Evolutionary conservation across 1,140 invertebrate species (phyloP).

Genomic region (Drosophila parabipectinata): DNA sequence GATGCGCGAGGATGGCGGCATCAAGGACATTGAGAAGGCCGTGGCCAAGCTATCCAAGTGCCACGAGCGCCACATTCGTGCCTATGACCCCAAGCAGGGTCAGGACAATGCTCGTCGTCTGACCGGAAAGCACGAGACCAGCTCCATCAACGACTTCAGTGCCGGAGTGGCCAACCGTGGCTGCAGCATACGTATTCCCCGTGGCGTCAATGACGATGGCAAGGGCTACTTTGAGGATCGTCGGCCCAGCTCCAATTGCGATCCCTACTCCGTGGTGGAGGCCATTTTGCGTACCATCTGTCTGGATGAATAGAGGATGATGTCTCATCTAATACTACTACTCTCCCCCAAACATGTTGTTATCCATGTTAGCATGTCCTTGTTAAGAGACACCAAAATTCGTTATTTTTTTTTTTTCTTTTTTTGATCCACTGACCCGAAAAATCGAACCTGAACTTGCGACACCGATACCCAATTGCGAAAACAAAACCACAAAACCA

Average conservation of each 20-base stretch:
- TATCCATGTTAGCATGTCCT: conserved; percentile 23
- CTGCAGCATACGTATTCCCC: conserved; percentile 90
- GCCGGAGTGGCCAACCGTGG: conserved; percentile 90
- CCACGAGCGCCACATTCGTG: conserved; percentile 92
- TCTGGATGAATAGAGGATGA: conserved; percentile 86
- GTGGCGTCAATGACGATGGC: conserved; percentile 90
- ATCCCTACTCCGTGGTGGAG: conserved; percentile 91
- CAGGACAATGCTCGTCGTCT: conserved; percentile 90
- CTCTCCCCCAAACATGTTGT: conserved; percentile 9
- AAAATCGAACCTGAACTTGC: conserved; percentile 27
- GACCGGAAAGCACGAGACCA: conserved; percentile 91
- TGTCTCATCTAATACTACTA: background rate
- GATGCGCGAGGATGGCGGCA: conserved; percentile 91
- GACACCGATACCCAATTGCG: background rate
- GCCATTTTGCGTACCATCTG: conserved; percentile 88
- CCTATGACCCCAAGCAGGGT: conserved; percentile 92
- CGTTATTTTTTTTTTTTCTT: background rate
- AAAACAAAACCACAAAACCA: background rate
- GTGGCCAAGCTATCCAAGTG: conserved; percentile 90
- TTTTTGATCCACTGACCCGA: conserved; percentile 29
- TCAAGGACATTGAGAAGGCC: conserved; percentile 83
- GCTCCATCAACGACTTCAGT: conserved; percentile 91
- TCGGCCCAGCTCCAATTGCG: conserved; percentile 94
- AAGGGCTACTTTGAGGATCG: conserved; percentile 95
- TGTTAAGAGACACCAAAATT: conserved; percentile 34